Evolutionary conservation across 2,797 vertebrate species (phyloP), one percentile per base, ranked within the genome.

Genomic region (Darevskia nairensis): DNA sequence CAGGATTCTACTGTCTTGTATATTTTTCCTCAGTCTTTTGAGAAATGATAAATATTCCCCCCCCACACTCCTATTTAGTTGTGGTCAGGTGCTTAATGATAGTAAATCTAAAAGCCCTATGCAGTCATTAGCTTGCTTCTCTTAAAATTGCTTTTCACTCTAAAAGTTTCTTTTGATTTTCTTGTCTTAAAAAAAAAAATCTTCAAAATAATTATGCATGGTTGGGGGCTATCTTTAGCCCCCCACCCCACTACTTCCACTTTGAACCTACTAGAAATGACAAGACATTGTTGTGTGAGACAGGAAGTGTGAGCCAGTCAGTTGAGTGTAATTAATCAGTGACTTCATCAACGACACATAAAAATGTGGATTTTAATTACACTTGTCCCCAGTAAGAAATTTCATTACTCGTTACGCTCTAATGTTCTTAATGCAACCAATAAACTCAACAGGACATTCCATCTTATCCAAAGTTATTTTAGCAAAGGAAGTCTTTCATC

Each of bases 201-300:
- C 4, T 21, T 17, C 6, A 21, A 64, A 71, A 29, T 46, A 72
- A 44, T 85, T 88, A 68, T 81, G 0, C 81, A 0, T 84, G 5
- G 59, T 15, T 61, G 0, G 61, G 25, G 59, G 81, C 35, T 85
- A 85, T 69, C 29, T 87, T 79, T 2, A 78, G 83, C 69, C 82
- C 29, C 2, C 29, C n/a, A n/a, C 66, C 19, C 10, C 3, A 0
- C 2, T 15, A 35, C 0, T 68, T 77, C 44, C 15, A 8, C 13
- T 80, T 19, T 32, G 8, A 59, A 59, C 8, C 15, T 59, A 80
- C 17, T 32, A 61, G n/a, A 55, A 59, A 25, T 80, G n/a, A 61
- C 2, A 80, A 32, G 61, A 80, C 2, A 35, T 35, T 35, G 19
- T 35, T 59, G 8, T 80, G 78, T 61, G 5, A 35, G 78, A 21